Base-by-base conservation (phyloP, 2,888 invertebrate species). In the Dastarcus helophoroides region DNA sequence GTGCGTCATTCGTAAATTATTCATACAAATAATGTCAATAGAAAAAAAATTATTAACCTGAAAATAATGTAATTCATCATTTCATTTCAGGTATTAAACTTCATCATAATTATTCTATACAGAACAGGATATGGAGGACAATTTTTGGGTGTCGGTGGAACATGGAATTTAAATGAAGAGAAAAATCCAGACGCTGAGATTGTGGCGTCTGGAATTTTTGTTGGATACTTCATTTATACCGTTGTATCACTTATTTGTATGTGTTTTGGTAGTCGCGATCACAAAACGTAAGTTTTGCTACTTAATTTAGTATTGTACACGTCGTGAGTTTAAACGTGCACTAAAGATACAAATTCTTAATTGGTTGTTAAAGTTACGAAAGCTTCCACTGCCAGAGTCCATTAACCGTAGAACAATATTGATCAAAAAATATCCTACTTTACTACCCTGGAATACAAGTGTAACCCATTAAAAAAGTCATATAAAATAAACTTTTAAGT, bases 81-180 rank as follows among this genome's bases (percentile, higher is more conserved):
- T n/a, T n/a, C n/a, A n/a, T 65, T 66, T 17, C 63, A 88, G 88
- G 69, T 85, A n/a, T 53, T 88, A 29, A 88, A 86, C 62, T 65
- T 88, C 41, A 74, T 88, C 8, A 73, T 86, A 44, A 53, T 88
- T 29, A 75, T 85, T 33, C 64, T 88, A 5, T 88, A 89, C 62
- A 74, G 88, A 37, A 79, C 79, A 14, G 88, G 88, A 7, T 80
- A 78, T 63, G 75, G 76, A 42, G 88, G 88, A 2, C 75, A 77
- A 53, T 88, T 88, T 56, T 68, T 89, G 37, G 88, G 88, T 17
- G 81, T 88, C 30, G 86, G 88, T 25, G 88, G 86, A 32, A 85
- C 85, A 10, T 88, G 88, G 86, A 88, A 88, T 63, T 67, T 88
- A 29, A 84, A 86, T 48, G 86, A 88, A 57, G 83, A 84, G 55